Base-by-base conservation (phyloP, 2,113 vertebrate species). In the Panthera uncia region DNA sequence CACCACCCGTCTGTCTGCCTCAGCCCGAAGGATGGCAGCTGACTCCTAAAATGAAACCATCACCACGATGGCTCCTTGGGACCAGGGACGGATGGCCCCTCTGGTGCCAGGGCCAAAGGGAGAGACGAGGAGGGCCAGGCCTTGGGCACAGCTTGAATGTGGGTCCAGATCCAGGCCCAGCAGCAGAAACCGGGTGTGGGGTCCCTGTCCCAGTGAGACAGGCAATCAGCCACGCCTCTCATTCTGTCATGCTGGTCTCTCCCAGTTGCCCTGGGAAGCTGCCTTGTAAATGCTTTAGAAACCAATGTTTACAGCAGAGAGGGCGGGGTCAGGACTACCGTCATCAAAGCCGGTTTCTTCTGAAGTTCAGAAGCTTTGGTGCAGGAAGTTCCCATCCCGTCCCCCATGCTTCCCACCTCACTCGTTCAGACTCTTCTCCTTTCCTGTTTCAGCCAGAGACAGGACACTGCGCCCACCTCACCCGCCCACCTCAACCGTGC, bases 331-430 rank as follows among this genome's bases (percentile, higher is more conserved):
- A 33, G 38, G 15, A 33, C 12, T 1, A 18, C n/a, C 41, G 14
- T 15, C 10, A 0, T 41, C 4, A 4, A 36, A 36, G 12, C 12
- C 0, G 3, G 36, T 31, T 16, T 1, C 69, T 18, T 65, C 61
- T 36, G 69, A 78, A n/a, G 61, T 41, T 74, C 57, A 45, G 85
- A 52, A 23, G 41, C 41, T 66, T 61, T 25, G 3, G 55, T 25
- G 15, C 27, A 5, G 15, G 93, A 68, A 3, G 48, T 10, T 69
- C 27, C 92, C n/a, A 19, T 14, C 21, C 65, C n/a, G 0, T 23
- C 19, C 36, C 2, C 48, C 57, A 8, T 0, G 1, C 57, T 55
- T 3, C 25, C 45, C 18, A 23, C n/a, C 25, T 63, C 68, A 16
- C 8, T 25, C 29, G 18, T 33, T 18, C 45, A 33, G 55, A 45